Evolutionary conservation across 2,113 vertebrate species (phyloP).

Genomic region (Lepus timidus): DNA sequence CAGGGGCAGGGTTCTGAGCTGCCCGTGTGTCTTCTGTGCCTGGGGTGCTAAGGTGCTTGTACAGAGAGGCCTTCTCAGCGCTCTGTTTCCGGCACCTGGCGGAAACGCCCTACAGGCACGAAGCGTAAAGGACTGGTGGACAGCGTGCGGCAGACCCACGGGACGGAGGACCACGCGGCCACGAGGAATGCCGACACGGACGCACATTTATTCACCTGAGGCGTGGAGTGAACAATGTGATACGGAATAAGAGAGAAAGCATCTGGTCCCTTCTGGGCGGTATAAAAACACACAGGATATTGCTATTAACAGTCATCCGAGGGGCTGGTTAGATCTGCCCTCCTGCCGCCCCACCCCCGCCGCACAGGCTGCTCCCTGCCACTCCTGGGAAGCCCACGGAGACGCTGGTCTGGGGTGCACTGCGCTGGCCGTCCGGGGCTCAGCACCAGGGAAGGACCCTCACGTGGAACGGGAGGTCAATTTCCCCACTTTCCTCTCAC

Average conservation of each 20-base stretch:
- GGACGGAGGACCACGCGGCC: constrained; percentile 5
- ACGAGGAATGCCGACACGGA: constrained; percentile 36
- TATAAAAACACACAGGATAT: constrained; percentile 64
- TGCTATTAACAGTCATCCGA: background rate
- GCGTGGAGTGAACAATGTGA: constrained; percentile 69
- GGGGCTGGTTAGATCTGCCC: background rate
- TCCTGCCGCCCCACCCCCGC: background rate
- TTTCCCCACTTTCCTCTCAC: background rate
- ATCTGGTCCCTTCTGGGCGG: constrained; percentile 25
- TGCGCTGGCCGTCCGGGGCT: no score
- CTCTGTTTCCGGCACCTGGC: background rate
- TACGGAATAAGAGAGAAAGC: constrained; percentile 78
- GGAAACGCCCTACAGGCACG: background rate
- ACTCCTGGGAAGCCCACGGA: no score
- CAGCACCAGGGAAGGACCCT: background rate
- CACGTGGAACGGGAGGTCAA: background rate
- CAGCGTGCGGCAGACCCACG: background rate
- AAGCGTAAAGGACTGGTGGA: background rate
- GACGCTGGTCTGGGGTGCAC: no score
- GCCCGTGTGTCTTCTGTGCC: background rate
- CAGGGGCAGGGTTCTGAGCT: background rate
- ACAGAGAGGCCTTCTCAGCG: background rate
- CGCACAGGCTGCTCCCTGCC: no score
- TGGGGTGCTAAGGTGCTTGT: background rate
- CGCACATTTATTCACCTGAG: constrained; percentile 64